phyloP scores from a whole-genome alignment of 2,797 vertebrate genomes.

The Microchirus variegatus region DNA sequence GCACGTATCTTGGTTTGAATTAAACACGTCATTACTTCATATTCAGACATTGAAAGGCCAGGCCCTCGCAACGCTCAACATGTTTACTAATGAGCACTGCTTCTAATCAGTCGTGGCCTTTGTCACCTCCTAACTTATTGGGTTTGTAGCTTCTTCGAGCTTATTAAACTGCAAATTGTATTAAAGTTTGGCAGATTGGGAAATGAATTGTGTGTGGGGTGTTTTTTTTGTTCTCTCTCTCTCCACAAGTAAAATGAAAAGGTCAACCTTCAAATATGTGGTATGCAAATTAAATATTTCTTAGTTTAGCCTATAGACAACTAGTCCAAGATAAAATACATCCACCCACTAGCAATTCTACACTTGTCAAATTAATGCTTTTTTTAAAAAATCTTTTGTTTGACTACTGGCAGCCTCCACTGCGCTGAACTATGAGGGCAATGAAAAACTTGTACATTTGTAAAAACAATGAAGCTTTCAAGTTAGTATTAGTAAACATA shows the following conservation, averaged over 20 bases:
- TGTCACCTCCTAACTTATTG: background rate
- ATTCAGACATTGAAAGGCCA: slow-evolving; percentile 18
- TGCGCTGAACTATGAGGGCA: too few relatives aligned
- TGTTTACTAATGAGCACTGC: slow-evolving; percentile 24
- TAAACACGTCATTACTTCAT: slow-evolving; percentile 25
- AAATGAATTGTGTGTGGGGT: background rate
- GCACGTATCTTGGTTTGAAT: slow-evolving; percentile 36
- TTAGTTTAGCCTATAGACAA: background rate
- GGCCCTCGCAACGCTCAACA: slow-evolving; percentile 2
- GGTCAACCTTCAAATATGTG: background rate
- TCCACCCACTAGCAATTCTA: background rate
- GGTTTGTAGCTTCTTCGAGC: too few relatives aligned
- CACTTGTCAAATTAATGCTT: background rate
- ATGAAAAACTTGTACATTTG: too few relatives aligned
- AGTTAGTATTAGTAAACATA: too few relatives aligned
- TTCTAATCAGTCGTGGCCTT: slow-evolving; percentile 2
- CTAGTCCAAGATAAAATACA: background rate
- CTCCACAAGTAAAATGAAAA: background rate
- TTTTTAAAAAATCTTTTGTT: background rate
- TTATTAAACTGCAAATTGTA: background rate
- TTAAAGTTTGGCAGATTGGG: background rate
- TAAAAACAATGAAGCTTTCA: too few relatives aligned
- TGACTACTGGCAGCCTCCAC: background rate
- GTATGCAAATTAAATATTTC: background rate
- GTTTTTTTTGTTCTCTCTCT: background rate